Conservation (phyloP, 2,888 invertebrate genomes). For the Acleris emargana region DNA sequence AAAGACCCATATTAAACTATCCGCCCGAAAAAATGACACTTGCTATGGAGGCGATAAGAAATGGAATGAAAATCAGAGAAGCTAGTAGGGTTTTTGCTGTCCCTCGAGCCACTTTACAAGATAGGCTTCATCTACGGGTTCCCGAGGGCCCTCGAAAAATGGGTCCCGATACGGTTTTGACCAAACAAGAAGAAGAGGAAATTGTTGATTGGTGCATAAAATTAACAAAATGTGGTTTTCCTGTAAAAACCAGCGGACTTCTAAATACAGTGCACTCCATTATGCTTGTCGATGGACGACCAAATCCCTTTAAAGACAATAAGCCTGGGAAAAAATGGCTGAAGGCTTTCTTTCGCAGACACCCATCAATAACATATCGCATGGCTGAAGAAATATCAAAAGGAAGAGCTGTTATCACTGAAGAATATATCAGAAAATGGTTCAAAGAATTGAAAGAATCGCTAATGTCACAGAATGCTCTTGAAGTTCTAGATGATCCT, state of each 20-base stretch:
- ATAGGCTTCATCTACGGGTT: conserved; percentile 11
- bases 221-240: conserved; percentile 16
- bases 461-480: conserved; percentile 1
- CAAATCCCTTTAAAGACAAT: conserved; percentile 12
- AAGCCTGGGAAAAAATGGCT: conserved; percentile 7
- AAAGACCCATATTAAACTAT: too few relatives aligned
- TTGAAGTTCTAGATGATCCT: conserved; percentile 7
- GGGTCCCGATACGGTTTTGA: conserved; percentile 14
- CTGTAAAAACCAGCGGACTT: conserved; percentile 3
- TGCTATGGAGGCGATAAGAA: conserved; percentile 34
- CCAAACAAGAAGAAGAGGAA: conserved; percentile 7
- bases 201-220: conserved; percentile 9
- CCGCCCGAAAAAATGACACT: conserved; percentile 29
- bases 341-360: conserved; percentile 4
- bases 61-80: conserved; percentile 35
- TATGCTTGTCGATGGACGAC: conserved; percentile 4
- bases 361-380: too few relatives aligned
- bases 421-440: conserved; percentile 14
- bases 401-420: conserved; percentile 10
- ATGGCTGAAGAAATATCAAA: conserved; percentile 13
- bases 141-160: conserved; percentile 18
- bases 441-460: conserved; percentile 11
- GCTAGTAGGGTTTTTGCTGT: conserved; percentile 27
- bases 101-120: conserved; percentile 2
- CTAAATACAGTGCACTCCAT: conserved; percentile 9